These are phyloP conservation scores for Adelges cooleyi DNA, from an alignment of 1,140 invertebrate genomes.

Conservation along the genomic window DNA sequence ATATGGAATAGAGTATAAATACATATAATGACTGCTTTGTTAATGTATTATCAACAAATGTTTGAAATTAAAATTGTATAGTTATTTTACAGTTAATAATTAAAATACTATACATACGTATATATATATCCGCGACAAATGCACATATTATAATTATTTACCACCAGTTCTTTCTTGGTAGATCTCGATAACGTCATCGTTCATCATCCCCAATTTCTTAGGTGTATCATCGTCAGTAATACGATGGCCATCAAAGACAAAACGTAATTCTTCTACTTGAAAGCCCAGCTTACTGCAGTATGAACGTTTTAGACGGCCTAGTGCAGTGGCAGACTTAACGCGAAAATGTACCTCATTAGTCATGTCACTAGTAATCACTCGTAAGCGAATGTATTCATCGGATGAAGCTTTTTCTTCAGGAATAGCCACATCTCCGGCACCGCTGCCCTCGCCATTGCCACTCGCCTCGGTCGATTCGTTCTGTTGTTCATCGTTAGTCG, in stretches of 20 bases:
- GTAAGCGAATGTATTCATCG: background rate
- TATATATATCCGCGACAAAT: too few species aligned
- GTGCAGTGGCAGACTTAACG: conserved; percentile 67
- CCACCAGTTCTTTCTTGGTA: conserved; percentile 67
- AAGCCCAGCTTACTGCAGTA: conserved; percentile 61
- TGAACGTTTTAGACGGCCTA: conserved; percentile 69
- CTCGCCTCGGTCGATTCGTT: background rate
- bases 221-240: conserved; percentile 71
- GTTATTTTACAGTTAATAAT: too few species aligned
- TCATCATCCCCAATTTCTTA: conserved; percentile 41
- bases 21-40: too few species aligned
- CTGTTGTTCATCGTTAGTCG: background rate
- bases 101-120: too few species aligned
- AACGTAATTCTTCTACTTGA: conserved; percentile 55
- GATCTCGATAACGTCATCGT: conserved; percentile 66
- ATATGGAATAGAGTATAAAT: too few species aligned
- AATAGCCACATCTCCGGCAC: background rate
- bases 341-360: conserved; percentile 70
- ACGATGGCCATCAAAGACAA: conserved; percentile 65
- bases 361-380: background rate
- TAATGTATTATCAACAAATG: too few species aligned
- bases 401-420: background rate
- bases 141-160: too few species aligned
- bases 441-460: background rate
- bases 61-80: too few species aligned